These are phyloP conservation scores for Eretmocerus hayati DNA, from an alignment of 2,888 invertebrate species.

Conservation along the genomic window DNA sequence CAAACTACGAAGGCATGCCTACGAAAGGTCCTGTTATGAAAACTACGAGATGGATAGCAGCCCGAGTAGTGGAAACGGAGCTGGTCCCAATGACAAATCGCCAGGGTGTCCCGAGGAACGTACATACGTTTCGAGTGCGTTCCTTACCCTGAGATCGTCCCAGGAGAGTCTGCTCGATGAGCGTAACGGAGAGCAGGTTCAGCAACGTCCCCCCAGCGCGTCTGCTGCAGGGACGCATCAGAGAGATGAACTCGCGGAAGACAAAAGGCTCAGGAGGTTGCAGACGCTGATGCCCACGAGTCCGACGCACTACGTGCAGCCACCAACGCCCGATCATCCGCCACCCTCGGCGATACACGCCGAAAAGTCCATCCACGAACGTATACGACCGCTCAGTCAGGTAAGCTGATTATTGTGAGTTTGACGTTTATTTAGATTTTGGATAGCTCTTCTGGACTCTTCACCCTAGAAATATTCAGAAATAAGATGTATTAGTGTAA, in stretches of 20 bases:
- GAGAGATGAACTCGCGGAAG: constrained; percentile 44
- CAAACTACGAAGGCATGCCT: constrained; percentile 57
- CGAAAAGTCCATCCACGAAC: constrained; percentile 80
- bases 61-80: background rate
- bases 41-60: constrained; percentile 52
- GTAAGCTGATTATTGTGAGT: too few relatives aligned
- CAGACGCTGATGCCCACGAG: constrained; percentile 63
- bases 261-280: constrained; percentile 41
- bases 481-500: too few relatives aligned
- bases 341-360: constrained; percentile 87
- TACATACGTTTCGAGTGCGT: constrained; percentile 53
- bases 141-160: constrained; percentile 54
- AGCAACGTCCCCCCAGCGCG: too few relatives aligned
- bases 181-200: too few relatives aligned
- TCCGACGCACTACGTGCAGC: constrained; percentile 84
- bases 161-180: constrained; percentile 58
- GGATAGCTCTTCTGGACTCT: background rate
- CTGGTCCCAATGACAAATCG: constrained; percentile 49
- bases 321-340: constrained; percentile 90
- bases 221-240: constrained; percentile 46
- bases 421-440: too few relatives aligned
- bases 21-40: constrained; percentile 54
- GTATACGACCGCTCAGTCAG: constrained; percentile 84
- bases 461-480: background rate
- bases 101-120: constrained; percentile 45